Evolutionary conservation across 1,140 invertebrate genomes (phyloP), one percentile per base, ranked within the genome.

Genomic region (Aphaenogaster ashmeadi): DNA sequence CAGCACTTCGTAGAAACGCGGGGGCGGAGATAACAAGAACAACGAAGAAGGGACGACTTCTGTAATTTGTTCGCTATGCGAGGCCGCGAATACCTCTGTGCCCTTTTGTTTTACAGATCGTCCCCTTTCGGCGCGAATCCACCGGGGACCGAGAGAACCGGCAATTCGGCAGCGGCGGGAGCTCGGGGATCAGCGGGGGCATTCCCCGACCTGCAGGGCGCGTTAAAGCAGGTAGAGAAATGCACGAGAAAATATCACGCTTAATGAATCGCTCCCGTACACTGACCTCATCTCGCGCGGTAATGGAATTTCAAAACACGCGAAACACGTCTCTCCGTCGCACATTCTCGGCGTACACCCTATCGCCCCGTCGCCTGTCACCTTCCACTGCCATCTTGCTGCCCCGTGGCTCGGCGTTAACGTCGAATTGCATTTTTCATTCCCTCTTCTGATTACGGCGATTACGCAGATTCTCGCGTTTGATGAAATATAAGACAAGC

Each of bases 221-320:
- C 66, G 86, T 44, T 64, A n/a, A 62, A 80, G 87, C 71, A 79
- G 89, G 64, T 58, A 80, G 77, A 66, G 77, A 66, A 80, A 78
- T 66, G 58, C 62, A 69, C 69, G 87, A 90, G 90, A 91, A 92
- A 92, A 91, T 93, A 91, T 86, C 80, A 66, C 78, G 67, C 38
- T 89, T 93, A 92, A 93, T 93, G 91, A 92, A 93, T 87, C 84
- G 87, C 11, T 47, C 89, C 54, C 86, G 92, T 91, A 56, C 67
- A 87, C 89, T 90, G 89, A 91, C 87, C 90, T 92, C 92, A 93
- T 93, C 93, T 89, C 91, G 66, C 86, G 80, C 88, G 47, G 88
- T 93, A 93, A 93, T 93, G 93, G 93, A 93, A 93, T 93, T 93
- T 93, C 92, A 93, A 92, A 93, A 90, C 91, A 90, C 80, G 89